Base-by-base conservation (phyloP, 30 jellyfish, hydroid and myxozoan species). In the Catostylus mosaicus region DNA sequence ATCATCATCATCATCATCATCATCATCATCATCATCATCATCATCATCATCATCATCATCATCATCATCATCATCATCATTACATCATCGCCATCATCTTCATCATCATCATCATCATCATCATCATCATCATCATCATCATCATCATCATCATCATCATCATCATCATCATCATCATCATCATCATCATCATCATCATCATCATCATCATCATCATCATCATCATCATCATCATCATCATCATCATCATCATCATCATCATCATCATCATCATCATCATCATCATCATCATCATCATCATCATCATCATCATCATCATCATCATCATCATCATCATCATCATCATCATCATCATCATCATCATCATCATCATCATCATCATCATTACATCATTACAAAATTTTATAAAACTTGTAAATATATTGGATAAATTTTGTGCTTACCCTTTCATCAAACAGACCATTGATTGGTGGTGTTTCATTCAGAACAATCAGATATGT, bases 191-290 rank as follows among this genome's bases (percentile, higher is more conserved):
- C 19, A 46, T 46, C 60, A 46, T 46, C 19, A 46, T 46, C 60
- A 46, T 46, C 19, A 46, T 46, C 60, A 46, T 46, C 19, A 46
- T 61, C 40, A 61, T 61, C 74, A 61, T 61, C 74, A 61, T 61
- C 74, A 61, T 61, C 74, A 61, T 61, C 74, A 61, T 61, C 74
- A 61, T 61, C 74, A 61, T 61, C 74, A 61, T 61, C 74, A 61
- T 61, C 74, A 61, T 61, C 74, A 61, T 61, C 74, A 61, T 61
- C 74, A 61, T 61, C 74, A 61, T 61, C 74, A 61, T 61, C 74
- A 61, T 61, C 74, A 61, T 61, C 74, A 61, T 61, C 74, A 61
- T 61, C 74, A 61, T 61, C 74, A 61, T 61, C 74, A 61, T 61
- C 74, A 61, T 61, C 74, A 61, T 61, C 74, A 61, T 61, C 74